These are phyloP conservation scores for Panulirus ornatus DNA, from an alignment of 1,140 invertebrate species.

Conservation along the genomic window DNA sequence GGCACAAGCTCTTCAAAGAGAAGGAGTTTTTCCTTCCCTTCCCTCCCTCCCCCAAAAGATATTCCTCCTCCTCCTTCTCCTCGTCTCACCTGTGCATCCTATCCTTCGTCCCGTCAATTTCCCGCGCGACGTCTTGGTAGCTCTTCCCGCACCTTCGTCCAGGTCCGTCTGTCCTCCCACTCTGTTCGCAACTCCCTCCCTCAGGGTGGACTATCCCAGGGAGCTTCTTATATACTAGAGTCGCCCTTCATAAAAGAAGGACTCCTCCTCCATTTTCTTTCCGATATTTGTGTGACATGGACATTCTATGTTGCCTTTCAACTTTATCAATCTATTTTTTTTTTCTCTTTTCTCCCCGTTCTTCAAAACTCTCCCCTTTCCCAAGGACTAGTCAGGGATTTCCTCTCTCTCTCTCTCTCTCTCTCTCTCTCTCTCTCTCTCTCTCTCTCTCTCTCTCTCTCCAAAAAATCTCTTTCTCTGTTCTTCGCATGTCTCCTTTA, in stretches of 20 bases:
- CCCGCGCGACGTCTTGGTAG: not conserved
- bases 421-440: not conserved
- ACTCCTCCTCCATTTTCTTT: too few relatives aligned
- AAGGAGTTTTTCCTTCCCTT: not conserved
- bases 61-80: not conserved
- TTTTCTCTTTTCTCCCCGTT: not conserved
- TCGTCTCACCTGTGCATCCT: not conserved
- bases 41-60: not conserved
- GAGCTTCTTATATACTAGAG: too few relatives aligned
- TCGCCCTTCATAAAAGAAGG: too few relatives aligned
- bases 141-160: not conserved
- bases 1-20: too few relatives aligned
- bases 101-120: not conserved
- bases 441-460: not conserved
- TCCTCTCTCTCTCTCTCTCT: not conserved
- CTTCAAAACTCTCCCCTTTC: not conserved
- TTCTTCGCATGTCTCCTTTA: too few relatives aligned
- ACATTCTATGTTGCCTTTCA: not conserved
- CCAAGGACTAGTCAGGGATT: too few relatives aligned
- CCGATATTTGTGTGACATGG: too few relatives aligned
- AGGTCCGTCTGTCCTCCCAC: not conserved
- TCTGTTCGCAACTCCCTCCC: not conserved
- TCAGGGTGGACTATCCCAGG: too few relatives aligned
- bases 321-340: not conserved
- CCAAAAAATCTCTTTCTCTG: too few relatives aligned